Evolutionary conservation across 1,140 invertebrate species (phyloP).

Genomic region (Leucophenga varia): DNA sequence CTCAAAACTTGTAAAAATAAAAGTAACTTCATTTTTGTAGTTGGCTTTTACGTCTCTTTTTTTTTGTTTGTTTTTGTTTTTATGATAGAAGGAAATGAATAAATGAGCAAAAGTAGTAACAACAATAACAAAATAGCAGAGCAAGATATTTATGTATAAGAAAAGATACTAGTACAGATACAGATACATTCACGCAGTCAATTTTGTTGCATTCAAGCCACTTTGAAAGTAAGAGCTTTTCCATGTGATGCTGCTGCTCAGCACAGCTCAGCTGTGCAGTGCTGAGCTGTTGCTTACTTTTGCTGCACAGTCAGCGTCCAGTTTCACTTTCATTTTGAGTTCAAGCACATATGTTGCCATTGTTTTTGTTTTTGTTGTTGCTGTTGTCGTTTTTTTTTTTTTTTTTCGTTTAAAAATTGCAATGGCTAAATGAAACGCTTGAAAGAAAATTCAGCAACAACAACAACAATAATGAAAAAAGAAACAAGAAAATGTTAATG

Average conservation of each 20-base stretch:
- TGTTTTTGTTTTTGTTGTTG: slow-evolving; percentile 16
- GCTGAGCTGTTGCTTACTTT: neutral
- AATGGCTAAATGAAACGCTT: too few species aligned
- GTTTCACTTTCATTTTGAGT: slow-evolving; percentile 54
- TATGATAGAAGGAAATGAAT: slow-evolving; percentile 50
- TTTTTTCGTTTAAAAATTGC: too few species aligned
- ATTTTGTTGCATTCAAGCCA: slow-evolving; percentile 11
- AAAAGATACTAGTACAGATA: too few species aligned
- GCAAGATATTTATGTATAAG: too few species aligned
- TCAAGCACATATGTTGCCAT: slow-evolving; percentile 36
- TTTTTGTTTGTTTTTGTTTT: slow-evolving; percentile 20
- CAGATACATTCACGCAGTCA: too few species aligned
- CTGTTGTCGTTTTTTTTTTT: slow-evolving; percentile 7
- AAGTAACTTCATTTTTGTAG: too few species aligned
- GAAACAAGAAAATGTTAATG: too few species aligned
- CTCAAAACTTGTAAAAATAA: too few species aligned
- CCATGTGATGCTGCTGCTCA: slow-evolving; percentile 21
- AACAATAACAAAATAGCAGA: slow-evolving; percentile 7
- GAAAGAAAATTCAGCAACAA: too few species aligned
- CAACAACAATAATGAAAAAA: too few species aligned
- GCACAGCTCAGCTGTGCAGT: slow-evolving; percentile 7
- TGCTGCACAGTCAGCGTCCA: slow-evolving; percentile 16
- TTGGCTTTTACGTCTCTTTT: slow-evolving; percentile 10
- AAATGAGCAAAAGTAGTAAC: slow-evolving; percentile 29
- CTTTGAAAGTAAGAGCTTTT: slow-evolving; percentile 42